These are phyloP conservation scores for Anoura caudifer DNA, from an alignment of 2,113 vertebrate genomes.

Conservation along the genomic window DNA sequence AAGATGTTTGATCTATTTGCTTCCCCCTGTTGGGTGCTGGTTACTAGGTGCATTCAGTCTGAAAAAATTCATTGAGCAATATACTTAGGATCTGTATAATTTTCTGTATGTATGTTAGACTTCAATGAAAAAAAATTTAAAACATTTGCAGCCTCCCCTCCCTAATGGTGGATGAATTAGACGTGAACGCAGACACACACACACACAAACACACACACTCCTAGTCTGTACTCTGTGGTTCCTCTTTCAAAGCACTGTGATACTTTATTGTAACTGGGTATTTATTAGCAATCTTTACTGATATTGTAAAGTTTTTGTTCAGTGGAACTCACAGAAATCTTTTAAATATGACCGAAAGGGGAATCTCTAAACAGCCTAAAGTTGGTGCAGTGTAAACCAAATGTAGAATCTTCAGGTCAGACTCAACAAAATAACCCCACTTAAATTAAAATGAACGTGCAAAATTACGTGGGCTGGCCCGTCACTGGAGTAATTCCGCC, in stretches of 20 bases:
- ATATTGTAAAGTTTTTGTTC: not conserved
- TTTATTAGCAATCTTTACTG: not conserved
- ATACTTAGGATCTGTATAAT: not conserved
- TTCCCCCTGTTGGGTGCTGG: not conserved
- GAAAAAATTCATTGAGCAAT: not conserved
- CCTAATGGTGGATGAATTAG: not conserved
- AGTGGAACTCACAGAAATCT: not conserved
- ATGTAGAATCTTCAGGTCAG: not conserved
- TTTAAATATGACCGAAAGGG: not conserved
- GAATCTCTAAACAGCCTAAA: not conserved
- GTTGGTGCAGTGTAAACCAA: not conserved
- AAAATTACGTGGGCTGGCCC: not conserved
- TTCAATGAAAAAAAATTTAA: not conserved
- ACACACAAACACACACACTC: not conserved
- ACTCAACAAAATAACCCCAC: not conserved
- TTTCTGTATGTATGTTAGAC: not conserved
- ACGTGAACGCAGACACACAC: fast-evolving
- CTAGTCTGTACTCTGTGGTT: not conserved
- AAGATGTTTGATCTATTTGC: not conserved
- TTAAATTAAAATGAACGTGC: not conserved
- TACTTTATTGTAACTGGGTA: not conserved
- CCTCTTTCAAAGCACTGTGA: not conserved
- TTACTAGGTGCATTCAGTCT: not conserved
- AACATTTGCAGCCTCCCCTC: not conserved
- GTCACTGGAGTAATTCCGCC: not conserved